Evolutionary conservation across 2,113 vertebrate species (phyloP), one percentile per base, ranked within the genome.

Genomic region (Cochlearius cochlearius): DNA sequence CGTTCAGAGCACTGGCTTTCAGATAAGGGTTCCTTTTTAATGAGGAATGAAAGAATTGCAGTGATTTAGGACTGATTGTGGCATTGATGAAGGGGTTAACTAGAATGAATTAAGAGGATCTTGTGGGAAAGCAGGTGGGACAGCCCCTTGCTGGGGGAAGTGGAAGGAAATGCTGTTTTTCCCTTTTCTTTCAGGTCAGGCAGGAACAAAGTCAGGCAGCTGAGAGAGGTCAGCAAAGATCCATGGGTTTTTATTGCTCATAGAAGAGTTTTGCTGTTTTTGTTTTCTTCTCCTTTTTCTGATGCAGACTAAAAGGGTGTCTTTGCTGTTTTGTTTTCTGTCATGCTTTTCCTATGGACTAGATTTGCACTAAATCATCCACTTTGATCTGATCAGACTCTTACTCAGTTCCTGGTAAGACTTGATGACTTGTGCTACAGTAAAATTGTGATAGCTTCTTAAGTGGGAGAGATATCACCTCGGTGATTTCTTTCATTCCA

Each of bases 171-270:
- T 30, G 60, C 53, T 85, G 15, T 7, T 95, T 82, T 67, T 11
- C 56, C 36, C 17, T 72, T 82, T 90, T 69, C 38, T 62, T 86
- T 92, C 90, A 71, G n/a, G n/a, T 80, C 76, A 80, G 74, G 19
- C 41, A 71, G 83, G 47, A 94, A 77, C 86, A 94, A 89, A 94
- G 79, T 69, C 91, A 95, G 93, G 93, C 96, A 96, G 39, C 47
- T 77, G 59, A 50, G 83, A 47, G 79, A 80, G 13, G 47, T 74
- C 83, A 78, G 59, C 29, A 77, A 75, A 89, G 60, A 59, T 66
- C 76, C 1, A 1, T 53, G 72, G 4, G 3, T 5, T 5, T 60
- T 88, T 84, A n/a, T 86, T 73, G 63, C 38, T 92, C 72, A 73
- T 63, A n/a, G 78, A 82, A 82, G 43, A 17, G 11, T 60, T 86